Percentiles rank a stretch among this genome's conserved stretches.
These are phyloP conservation scores for Antechinus stuartii DNA, from an alignment of 2,113 vertebrate genomes.

Conservation along the genomic window DNA sequence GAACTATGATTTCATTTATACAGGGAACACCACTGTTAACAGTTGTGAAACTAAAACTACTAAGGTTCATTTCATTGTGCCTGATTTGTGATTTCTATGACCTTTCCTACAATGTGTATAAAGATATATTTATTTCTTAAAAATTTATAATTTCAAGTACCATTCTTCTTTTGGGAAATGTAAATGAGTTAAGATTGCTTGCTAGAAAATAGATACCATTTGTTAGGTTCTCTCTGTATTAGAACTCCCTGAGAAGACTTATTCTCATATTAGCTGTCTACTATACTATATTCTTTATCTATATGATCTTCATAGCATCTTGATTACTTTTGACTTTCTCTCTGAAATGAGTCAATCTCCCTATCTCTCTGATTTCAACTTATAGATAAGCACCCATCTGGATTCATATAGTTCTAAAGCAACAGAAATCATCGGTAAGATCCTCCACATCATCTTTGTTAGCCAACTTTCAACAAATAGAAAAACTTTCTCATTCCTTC, in stretches of 20 bases:
- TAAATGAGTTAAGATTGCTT: no score
- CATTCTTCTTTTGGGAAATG: no score
- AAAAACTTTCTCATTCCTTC: not conserved
- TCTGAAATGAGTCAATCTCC: not conserved
- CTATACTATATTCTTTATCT: not conserved
- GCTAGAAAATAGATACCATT: not conserved
- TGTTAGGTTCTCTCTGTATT: not conserved
- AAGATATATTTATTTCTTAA: no score
- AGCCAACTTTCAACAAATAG: not conserved
- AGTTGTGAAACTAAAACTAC: no score
- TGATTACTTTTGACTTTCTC: no score
- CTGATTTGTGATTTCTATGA: no score
- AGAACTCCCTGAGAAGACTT: not conserved
- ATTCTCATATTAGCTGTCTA: not conserved
- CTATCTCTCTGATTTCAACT: not conserved
- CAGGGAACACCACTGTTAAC: not conserved
- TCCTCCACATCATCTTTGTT: not conserved
- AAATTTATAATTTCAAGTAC: no score
- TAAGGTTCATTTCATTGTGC: no score
- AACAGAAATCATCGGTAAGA: not conserved
- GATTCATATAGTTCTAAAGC: not conserved
- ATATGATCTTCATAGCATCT: not conserved
- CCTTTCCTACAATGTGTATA: no score
- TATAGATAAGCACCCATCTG: not conserved
- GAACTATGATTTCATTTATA: not conserved